A percentile compares a stretch with the other conserved stretches of the same genome.
phyloP scores from a whole-genome alignment of 2,888 invertebrate genomes.

The Parnassius smintheus region DNA sequence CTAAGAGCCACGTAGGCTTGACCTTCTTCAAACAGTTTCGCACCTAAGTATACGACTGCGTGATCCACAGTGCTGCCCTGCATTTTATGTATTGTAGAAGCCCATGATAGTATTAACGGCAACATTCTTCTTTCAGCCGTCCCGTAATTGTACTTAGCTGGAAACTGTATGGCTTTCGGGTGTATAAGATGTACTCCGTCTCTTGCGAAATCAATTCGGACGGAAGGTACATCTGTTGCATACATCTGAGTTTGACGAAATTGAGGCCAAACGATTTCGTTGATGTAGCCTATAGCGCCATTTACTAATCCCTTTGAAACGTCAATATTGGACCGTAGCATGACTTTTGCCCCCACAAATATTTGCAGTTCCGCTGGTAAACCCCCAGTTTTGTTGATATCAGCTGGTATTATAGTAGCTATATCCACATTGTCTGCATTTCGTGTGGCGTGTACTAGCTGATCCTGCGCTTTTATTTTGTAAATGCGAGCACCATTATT shows the following conservation, averaged over 20 bases:
- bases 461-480: slow-evolving; percentile 6
- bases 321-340: background rate
- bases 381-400: background rate
- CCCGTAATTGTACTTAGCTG: too few species aligned
- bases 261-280: slow-evolving; percentile 8
- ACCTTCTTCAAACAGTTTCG: too few species aligned
- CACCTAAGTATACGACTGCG: too few species aligned
- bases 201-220: background rate
- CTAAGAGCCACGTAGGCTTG: too few species aligned
- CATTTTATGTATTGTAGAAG: too few species aligned
- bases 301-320: slow-evolving; percentile 1
- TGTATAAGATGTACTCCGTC: too few species aligned
- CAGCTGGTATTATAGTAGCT: background rate
- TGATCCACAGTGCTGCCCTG: too few species aligned
- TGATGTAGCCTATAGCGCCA: slow-evolving; percentile 10
- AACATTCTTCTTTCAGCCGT: too few species aligned
- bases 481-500: slow-evolving; percentile 2
- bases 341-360: background rate
- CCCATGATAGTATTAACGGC: too few species aligned
- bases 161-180: background rate
- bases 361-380: background rate
- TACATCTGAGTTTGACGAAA: slow-evolving; percentile 7
- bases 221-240: background rate
- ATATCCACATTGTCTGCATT: slow-evolving; percentile 5
- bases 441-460: slow-evolving; percentile 7